These are phyloP conservation scores for Agrotis puta DNA, from an alignment of 2,888 invertebrate species.

Conservation along the genomic window DNA sequence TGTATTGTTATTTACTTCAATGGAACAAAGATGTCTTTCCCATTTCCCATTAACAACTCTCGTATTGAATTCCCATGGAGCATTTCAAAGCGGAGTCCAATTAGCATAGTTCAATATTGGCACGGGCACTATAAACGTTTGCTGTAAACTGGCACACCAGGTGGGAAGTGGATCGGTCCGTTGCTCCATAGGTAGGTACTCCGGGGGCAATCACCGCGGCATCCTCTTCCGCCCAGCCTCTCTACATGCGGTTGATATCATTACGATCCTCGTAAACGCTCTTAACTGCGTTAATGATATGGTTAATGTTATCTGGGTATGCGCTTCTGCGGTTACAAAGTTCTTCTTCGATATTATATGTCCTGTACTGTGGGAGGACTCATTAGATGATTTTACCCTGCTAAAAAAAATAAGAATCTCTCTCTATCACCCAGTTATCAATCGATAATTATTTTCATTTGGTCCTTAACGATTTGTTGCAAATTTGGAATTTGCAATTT, in stretches of 20 bases:
- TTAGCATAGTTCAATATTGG: slow-evolving; percentile 55
- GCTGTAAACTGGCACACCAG: slow-evolving; percentile 48
- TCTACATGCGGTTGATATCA: slow-evolving; percentile 61
- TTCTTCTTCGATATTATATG: slow-evolving; percentile 4
- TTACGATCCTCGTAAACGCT: slow-evolving; percentile 44
- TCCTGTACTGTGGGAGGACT: no score
- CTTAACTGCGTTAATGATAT: slow-evolving; percentile 32
- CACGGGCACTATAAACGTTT: slow-evolving; percentile 46
- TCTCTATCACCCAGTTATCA: no score
- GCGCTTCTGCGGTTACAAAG: slow-evolving; percentile 15
- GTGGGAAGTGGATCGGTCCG: slow-evolving; percentile 69
- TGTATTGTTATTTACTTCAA: not conserved
- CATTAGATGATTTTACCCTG: no score
- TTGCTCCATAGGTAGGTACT: slow-evolving; percentile 33
- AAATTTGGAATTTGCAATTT: no score
- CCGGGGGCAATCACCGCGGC: slow-evolving; percentile 81
- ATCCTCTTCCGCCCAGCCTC: slow-evolving; percentile 80
- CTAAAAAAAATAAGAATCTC: no score
- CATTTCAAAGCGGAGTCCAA: slow-evolving; percentile 32
- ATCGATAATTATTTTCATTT: no score
- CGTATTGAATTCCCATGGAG: slow-evolving; percentile 20
- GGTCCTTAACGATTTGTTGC: no score
- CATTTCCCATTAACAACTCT: slow-evolving; percentile 5
- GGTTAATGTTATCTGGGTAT: slow-evolving; percentile 1
- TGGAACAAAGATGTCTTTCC: not conserved